Evolutionary conservation across 2,888 invertebrate species (phyloP).

Genomic region (Anorthoa munda): DNA sequence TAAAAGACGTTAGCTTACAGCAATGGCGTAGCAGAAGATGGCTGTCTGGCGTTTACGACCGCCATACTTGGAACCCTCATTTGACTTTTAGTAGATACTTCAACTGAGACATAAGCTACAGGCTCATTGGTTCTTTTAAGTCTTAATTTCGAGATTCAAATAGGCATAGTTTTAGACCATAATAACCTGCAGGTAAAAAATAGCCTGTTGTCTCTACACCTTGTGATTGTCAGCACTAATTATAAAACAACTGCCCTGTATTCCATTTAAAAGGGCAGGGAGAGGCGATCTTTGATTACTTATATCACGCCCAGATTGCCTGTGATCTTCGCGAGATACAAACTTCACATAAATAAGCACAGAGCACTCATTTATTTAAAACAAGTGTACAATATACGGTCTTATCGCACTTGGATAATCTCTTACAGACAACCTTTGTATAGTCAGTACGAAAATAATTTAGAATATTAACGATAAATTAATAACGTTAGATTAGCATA

Average conservation of each 20-base stretch:
- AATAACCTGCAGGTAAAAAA: neutral
- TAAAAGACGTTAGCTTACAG: slow-evolving; percentile 36
- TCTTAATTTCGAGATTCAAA: slow-evolving; percentile 42
- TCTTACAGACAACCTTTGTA: too few relatives aligned
- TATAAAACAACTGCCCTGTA: neutral
- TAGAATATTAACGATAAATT: too few relatives aligned
- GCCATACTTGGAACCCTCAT: slow-evolving; percentile 59
- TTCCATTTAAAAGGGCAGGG: too few relatives aligned
- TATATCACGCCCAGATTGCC: too few relatives aligned
- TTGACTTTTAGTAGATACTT: slow-evolving; percentile 62
- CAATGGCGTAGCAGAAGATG: slow-evolving; percentile 42
- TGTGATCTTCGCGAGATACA: too few relatives aligned
- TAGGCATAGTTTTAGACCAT: neutral
- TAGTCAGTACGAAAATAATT: too few relatives aligned
- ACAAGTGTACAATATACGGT: too few relatives aligned
- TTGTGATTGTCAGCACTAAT: neutral
- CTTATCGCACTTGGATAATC: too few relatives aligned
- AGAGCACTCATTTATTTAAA: too few relatives aligned
- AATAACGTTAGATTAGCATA: too few relatives aligned
- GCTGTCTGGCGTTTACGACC: slow-evolving; percentile 54
- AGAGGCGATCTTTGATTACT: too few relatives aligned
- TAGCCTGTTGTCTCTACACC: neutral
- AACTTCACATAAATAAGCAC: too few relatives aligned
- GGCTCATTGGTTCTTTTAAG: slow-evolving; percentile 37
- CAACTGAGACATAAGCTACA: slow-evolving; percentile 55